phyloP scores from a whole-genome alignment of 1,140 invertebrate genomes.

The Mesaphorura yosii region DNA sequence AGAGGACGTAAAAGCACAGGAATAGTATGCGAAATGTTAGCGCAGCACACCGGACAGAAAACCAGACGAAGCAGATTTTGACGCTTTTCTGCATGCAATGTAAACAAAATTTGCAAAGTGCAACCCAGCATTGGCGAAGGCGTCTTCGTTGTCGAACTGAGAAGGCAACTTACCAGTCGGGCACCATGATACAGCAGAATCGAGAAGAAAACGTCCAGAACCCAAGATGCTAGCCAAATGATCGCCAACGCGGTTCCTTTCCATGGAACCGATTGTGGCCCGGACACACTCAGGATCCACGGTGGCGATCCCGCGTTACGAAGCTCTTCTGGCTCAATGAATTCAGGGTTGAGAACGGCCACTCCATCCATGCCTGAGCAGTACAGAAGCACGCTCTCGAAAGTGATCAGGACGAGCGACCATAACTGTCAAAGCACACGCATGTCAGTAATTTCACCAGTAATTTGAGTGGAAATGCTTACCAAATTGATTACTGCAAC shows the following conservation, averaged over 20 bases:
- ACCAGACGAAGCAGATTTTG: not conserved
- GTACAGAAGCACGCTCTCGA: not conserved
- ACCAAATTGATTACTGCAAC: not conserved
- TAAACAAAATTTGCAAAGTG: not conserved
- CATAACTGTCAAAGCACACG: not conserved
- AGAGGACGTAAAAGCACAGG: not conserved
- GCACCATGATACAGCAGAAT: not conserved
- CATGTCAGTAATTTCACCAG: too few relatives aligned
- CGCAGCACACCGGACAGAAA: not conserved
- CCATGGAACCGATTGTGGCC: not conserved
- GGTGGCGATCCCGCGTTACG: not conserved
- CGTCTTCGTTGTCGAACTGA: not conserved
- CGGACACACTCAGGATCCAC: not conserved
- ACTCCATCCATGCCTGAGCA: not conserved
- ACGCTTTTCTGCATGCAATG: not conserved
- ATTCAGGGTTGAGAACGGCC: not conserved
- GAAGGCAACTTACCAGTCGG: not conserved
- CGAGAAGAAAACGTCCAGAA: constrained; percentile 1
- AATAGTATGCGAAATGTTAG: not conserved
- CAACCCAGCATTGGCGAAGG: too few relatives aligned
- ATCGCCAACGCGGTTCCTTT: not conserved
- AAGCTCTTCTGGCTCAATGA: not conserved
- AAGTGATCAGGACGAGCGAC: not conserved
- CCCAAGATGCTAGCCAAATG: not conserved
- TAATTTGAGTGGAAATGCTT: not conserved